Conservation (phyloP, 2,888 invertebrate species). For the Arctia plantaginis region DNA sequence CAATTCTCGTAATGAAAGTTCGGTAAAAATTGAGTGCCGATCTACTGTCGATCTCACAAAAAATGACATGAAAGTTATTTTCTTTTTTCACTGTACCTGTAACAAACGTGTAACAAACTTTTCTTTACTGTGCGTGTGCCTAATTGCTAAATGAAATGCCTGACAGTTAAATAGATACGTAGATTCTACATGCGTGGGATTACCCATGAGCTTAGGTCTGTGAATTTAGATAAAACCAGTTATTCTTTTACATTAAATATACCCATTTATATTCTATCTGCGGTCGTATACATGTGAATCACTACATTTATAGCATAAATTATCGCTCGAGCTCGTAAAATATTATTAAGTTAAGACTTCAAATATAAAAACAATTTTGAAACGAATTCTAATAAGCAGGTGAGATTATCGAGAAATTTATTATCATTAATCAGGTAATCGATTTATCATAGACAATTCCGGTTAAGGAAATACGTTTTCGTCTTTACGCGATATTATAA, state of each 20-base stretch:
- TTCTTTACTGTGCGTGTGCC: too few relatives aligned
- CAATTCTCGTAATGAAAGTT: too few relatives aligned
- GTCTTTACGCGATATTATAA: not conserved
- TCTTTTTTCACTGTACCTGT: too few relatives aligned
- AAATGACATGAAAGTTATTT: too few relatives aligned
- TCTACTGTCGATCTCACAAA: too few relatives aligned
- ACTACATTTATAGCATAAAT: constrained; percentile 28
- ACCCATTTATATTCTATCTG: constrained; percentile 4
- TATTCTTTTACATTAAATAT: not conserved
- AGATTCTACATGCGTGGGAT: not conserved
- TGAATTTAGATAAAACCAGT: constrained; percentile 12
- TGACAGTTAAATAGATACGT: not conserved
- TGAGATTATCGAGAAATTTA: constrained; percentile 1
- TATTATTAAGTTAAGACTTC: constrained; percentile 8
- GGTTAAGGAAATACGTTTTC: not conserved
- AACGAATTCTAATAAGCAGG: not conserved
- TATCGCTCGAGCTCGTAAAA: constrained; percentile 25
- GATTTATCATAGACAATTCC: not conserved
- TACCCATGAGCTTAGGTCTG: not conserved
- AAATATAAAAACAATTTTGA: not conserved
- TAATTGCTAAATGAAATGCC: not conserved
- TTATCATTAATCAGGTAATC: not conserved
- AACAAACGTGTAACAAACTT: too few relatives aligned
- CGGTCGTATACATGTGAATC: not conserved
- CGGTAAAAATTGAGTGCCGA: too few relatives aligned